Evolutionary conservation across 1,140 invertebrate species (phyloP), one percentile per base, ranked within the genome.

Genomic region (Pygmarrhopalites habei): DNA sequence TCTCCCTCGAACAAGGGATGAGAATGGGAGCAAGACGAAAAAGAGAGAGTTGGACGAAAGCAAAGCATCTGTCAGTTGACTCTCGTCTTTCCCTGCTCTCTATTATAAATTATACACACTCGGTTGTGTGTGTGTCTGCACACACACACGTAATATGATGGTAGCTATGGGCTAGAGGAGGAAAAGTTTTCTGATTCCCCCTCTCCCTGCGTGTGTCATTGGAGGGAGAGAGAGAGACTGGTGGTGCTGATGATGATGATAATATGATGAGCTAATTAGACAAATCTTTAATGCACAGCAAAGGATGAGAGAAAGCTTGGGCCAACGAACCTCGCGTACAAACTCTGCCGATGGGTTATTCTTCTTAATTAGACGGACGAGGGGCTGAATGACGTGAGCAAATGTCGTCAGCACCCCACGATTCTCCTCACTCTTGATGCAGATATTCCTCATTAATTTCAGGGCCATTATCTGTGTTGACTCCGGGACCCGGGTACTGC

Each of bases 391-490:
- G n/a, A 69, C 19, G 25, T 26, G 19, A 39, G 44, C 43, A 35
- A 43, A 29, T 39, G 19, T 29, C 19, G 47, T 30, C 32, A 69
- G 39, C 21, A 35, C 30, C 32, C 64, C 68, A 23, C 68, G 61
- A 44, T 69, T 69, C 29, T 47, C 49, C 55, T 69, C 68, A 23
- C 56, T 62, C 25, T 64, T 58, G 26, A 69, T 58, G 52, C 58
- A 69, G n/a, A 69, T 46, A 41, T 69, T 69, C 15, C 68, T 26
- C n/a, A 66, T 58, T 10, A 62, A n/a, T 23, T 66, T 66, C 3
- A 69, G 39, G 2, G 43, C 55, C n/a, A 57, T 17, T 21, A 64
- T 62, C 39, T 62, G 62, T 17, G 60, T 66, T 25, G 35, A 19
- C 30, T 58, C 35, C 7, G 59, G 55, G 35, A 62, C 32, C 5